A percentile compares a stretch with the other conserved stretches of the same genome.
phyloP scores from a whole-genome alignment of 2,797 vertebrate species.

The Gallirallus australis region DNA sequence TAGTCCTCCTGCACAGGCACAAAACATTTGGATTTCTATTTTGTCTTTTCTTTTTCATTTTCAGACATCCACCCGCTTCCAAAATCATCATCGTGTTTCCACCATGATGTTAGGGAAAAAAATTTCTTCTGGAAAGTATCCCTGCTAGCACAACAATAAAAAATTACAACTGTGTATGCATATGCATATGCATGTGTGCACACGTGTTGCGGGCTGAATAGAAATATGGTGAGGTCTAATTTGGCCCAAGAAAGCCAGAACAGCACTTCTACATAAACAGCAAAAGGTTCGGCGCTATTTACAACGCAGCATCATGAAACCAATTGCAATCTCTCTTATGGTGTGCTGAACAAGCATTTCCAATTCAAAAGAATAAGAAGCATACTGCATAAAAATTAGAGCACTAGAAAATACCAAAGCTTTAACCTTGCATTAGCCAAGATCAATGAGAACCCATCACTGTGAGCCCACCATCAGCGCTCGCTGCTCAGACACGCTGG shows the following conservation, averaged over 20 bases:
- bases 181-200: not conserved
- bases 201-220: not conserved
- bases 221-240: constrained; percentile 33
- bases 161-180: not conserved
- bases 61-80: not conserved
- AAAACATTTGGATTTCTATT: constrained; percentile 17
- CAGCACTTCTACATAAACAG: constrained; percentile 6
- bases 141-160: not conserved
- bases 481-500: not conserved
- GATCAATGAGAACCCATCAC: constrained; percentile 34
- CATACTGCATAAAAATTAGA: not conserved
- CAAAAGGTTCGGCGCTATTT: not conserved
- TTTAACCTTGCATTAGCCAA: constrained; percentile 49
- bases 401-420: constrained; percentile 49
- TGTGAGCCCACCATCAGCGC: not conserved
- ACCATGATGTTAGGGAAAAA: not conserved
- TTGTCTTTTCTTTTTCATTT: not conserved
- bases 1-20: not conserved
- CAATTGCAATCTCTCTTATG: not conserved
- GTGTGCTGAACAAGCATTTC: constrained; percentile 31
- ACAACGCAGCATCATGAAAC: not conserved
- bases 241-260: constrained; percentile 51
- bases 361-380: constrained; percentile 41
- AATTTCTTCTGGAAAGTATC: not conserved
- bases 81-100: constrained; percentile 1